Evolutionary conservation across 2,888 invertebrate species (phyloP).

Genomic region (Trisateles emortualis): DNA sequence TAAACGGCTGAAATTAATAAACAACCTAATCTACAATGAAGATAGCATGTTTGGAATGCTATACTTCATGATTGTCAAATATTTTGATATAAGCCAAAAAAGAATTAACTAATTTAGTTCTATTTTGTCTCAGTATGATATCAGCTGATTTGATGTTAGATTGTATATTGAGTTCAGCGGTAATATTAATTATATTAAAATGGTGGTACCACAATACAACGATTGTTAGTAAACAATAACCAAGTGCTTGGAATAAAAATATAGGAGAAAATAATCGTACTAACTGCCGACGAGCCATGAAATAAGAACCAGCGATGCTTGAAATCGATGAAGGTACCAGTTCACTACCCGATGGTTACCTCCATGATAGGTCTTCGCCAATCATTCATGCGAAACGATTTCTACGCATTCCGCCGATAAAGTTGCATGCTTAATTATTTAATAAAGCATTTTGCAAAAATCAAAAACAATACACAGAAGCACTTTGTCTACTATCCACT

Average conservation of each 20-base stretch:
- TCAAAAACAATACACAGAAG: conserved; percentile 21
- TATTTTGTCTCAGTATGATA: no score
- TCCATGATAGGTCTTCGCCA: conserved; percentile 66
- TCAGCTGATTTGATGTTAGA: no score
- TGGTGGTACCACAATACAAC: conserved; percentile 34
- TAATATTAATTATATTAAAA: conserved; percentile 13
- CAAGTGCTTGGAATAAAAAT: conserved; percentile 31
- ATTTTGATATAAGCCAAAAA: no score
- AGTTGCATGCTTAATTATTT: conserved; percentile 38
- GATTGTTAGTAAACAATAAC: conserved; percentile 56
- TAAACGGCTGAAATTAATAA: conserved; percentile 18
- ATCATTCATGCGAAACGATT: conserved; percentile 72
- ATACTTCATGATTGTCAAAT: no score
- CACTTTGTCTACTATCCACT: conserved; percentile 43
- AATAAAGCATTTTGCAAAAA: conserved; percentile 35
- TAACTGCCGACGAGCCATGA: conserved; percentile 66
- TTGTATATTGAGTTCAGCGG: conserved; percentile 10
- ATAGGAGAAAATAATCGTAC: conserved; percentile 43
- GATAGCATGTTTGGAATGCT: neutral
- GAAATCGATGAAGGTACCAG: conserved; percentile 67
- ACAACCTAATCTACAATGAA: neutral
- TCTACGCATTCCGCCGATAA: conserved; percentile 70
- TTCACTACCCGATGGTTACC: conserved; percentile 64
- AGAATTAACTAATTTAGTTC: no score
- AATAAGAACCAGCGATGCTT: conserved; percentile 71